A percentile compares a stretch with the other conserved stretches of the same genome.
phyloP scores from a whole-genome alignment of 2,888 invertebrate genomes.

The Mylabris sibirica region DNA sequence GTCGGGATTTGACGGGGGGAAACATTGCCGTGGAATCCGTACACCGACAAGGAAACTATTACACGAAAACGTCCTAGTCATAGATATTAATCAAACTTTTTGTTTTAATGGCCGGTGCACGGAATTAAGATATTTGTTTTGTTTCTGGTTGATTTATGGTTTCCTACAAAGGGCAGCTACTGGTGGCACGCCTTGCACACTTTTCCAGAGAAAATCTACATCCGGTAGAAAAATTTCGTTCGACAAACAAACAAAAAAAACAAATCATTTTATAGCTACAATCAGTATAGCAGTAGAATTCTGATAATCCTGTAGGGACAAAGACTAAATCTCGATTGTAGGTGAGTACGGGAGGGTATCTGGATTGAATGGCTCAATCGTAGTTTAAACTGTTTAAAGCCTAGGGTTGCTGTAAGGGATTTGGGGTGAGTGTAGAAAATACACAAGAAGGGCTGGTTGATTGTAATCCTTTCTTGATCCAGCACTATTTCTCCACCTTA shows the following conservation, averaged over 20 bases:
- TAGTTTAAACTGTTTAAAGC: slow-evolving; percentile 48
- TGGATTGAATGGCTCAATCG: slow-evolving; percentile 45
- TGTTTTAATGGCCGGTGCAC: slow-evolving; percentile 41
- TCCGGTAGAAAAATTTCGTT: slow-evolving; percentile 5
- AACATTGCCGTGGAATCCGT: slow-evolving; percentile 38
- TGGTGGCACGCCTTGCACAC: slow-evolving; percentile 8
- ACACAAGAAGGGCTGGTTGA: slow-evolving; percentile 25
- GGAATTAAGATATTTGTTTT: slow-evolving; percentile 46
- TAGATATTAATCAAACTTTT: slow-evolving; percentile 47
- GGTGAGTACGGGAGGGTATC: slow-evolving; percentile 32
- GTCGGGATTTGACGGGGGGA: slow-evolving; percentile 30
- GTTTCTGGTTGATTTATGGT: slow-evolving; percentile 33
- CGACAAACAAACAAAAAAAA: not conserved
- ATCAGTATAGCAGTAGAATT: not conserved
- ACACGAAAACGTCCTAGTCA: slow-evolving; percentile 42
- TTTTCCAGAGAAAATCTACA: slow-evolving; percentile 3
- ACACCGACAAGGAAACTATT: slow-evolving; percentile 33
- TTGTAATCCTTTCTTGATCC: slow-evolving; percentile 45
- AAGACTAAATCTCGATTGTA: slow-evolving; percentile 4
- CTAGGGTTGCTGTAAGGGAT: slow-evolving; percentile 20
- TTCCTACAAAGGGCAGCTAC: slow-evolving; percentile 4
- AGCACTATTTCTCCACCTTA: slow-evolving; percentile 49
- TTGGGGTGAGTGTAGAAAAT: slow-evolving; percentile 18
- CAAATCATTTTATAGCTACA: not conserved
- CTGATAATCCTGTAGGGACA: slow-evolving; percentile 8